Conservation (phyloP, 2,888 invertebrate genomes). For the Leptinotarsa rubiginosa region DNA sequence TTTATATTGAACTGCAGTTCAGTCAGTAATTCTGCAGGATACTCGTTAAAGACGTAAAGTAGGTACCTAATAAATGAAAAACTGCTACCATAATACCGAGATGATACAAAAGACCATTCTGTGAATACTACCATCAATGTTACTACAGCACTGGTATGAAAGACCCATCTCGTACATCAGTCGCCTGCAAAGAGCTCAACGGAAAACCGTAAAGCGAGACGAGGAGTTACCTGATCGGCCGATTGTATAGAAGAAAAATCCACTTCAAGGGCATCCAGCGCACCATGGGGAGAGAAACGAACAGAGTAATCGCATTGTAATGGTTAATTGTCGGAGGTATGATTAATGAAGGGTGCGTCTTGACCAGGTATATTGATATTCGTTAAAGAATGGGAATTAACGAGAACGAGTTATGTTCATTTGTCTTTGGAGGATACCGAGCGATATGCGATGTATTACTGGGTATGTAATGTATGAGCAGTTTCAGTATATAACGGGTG, state of each 20-base stretch:
- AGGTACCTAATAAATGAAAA: neutral
- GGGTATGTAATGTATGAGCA: neutral
- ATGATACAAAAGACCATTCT: neutral
- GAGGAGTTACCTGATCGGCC: conserved; percentile 40
- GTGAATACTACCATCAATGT: conserved; percentile 2
- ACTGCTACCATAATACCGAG: neutral
- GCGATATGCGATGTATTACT: neutral
- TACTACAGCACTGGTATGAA: conserved; percentile 25
- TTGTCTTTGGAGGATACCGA: conserved; percentile 1
- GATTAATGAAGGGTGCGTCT: conserved; percentile 33
- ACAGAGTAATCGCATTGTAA: conserved; percentile 35
- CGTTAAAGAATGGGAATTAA: conserved; percentile 12
- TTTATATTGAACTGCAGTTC: no score
- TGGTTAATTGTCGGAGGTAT: conserved; percentile 30
- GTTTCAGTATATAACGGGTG: no score
- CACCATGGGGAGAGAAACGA: conserved; percentile 28
- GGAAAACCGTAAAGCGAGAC: conserved; percentile 37
- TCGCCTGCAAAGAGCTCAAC: conserved; percentile 28
- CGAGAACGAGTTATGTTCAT: conserved; percentile 16
- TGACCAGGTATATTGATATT: conserved; percentile 28
- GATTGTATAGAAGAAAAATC: conserved; percentile 35
- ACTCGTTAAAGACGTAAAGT: no score
- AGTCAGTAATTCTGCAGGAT: no score
- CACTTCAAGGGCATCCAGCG: conserved; percentile 38
- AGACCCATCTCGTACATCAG: conserved; percentile 24